A percentile compares a stretch with the other conserved stretches of the same genome.
phyloP scores from a whole-genome alignment of 2,113 vertebrate species.

The Hepsetus odoe region DNA sequence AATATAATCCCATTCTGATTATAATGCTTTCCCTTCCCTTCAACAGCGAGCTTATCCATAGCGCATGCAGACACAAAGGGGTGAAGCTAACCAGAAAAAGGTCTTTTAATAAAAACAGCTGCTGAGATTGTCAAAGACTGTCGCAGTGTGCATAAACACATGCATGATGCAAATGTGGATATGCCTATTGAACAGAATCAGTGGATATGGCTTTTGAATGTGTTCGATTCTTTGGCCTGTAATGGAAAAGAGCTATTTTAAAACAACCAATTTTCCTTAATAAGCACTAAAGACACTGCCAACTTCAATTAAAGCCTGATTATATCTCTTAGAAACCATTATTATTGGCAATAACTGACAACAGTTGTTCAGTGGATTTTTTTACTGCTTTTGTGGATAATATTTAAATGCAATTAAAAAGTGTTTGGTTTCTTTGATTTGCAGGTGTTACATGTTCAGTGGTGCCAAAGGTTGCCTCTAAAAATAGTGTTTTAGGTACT shows the following conservation, averaged over 20 bases:
- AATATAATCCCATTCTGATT: conserved; percentile 67
- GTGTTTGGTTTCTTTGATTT: not conserved
- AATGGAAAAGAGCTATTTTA: conserved; percentile 59
- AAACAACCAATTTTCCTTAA: conserved; percentile 64
- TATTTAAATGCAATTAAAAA: conserved; percentile 57
- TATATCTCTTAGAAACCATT: conserved; percentile 66
- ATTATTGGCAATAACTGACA: conserved; percentile 61
- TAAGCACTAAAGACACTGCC: conserved; percentile 65
- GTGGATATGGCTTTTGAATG: conserved; percentile 62
- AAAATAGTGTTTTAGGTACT: not conserved
- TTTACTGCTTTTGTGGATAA: conserved; percentile 60
- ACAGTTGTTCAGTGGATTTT: conserved; percentile 64
- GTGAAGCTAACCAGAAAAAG: conserved; percentile 63
- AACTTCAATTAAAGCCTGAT: conserved; percentile 47
- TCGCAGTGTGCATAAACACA: conserved; percentile 62
- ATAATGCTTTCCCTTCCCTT: conserved; percentile 59
- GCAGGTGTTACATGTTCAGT: not conserved
- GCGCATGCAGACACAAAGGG: conserved; percentile 49
- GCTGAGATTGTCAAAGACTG: conserved; percentile 63
- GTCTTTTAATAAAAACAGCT: conserved; percentile 62
- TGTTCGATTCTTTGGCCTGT: conserved; percentile 46
- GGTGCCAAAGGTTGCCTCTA: not conserved
- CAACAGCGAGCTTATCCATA: conserved; percentile 63
- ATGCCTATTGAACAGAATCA: conserved; percentile 48
- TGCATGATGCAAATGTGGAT: conserved; percentile 71